phyloP scores from a whole-genome alignment of 2,113 vertebrate species.

The Thomomys bottae region DNA sequence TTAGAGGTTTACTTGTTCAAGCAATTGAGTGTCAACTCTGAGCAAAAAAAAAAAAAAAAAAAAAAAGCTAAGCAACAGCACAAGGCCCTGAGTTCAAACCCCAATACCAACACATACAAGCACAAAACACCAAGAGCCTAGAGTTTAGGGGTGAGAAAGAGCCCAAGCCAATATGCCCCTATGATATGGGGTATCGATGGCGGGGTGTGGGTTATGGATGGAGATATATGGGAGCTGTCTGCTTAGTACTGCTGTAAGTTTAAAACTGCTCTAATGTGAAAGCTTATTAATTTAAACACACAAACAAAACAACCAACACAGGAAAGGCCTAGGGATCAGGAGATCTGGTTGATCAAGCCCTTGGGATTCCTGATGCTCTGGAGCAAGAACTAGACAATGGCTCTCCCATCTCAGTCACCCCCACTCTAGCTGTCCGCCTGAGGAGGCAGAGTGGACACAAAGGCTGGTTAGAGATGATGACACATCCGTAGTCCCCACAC shows the following conservation, averaged over 20 bases:
- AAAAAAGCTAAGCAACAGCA: too few species aligned
- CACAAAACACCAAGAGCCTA: not conserved
- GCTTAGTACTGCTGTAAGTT: not conserved
- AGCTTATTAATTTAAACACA: not conserved
- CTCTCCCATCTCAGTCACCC: not conserved
- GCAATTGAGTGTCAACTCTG: too few species aligned
- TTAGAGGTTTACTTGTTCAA: too few species aligned
- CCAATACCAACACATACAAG: too few species aligned
- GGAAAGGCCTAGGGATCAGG: not conserved
- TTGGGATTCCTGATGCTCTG: not conserved
- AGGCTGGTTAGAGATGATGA: not conserved
- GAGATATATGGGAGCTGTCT: not conserved
- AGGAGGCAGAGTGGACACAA: too few species aligned
- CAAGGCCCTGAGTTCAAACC: too few species aligned
- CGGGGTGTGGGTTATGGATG: not conserved
- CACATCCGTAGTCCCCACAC: too few species aligned
- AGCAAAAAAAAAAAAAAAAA: too few species aligned
- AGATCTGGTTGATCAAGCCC: not conserved
- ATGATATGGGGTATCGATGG: not conserved
- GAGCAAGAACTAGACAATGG: not conserved
- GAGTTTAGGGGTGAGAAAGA: not conserved
- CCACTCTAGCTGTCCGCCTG: not conserved
- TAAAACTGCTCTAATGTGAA: constrained; percentile 25
- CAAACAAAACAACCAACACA: not conserved
- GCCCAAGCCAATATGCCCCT: not conserved